A percentile compares a stretch with the other conserved stretches of the same genome.
Evolutionary conservation across 2,888 invertebrate species (phyloP).

Genomic region (Acrobasis repandana): DNA sequence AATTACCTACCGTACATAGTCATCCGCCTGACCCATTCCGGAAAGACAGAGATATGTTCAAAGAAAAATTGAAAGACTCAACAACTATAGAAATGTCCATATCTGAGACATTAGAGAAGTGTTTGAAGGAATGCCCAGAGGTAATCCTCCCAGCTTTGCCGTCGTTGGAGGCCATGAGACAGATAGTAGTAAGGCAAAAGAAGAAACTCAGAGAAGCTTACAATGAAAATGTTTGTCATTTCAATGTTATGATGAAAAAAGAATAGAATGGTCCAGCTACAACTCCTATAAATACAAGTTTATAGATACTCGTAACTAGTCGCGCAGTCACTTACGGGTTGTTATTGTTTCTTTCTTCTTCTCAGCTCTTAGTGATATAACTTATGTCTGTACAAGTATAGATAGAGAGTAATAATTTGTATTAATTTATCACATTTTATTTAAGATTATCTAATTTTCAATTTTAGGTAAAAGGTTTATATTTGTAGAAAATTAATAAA

Average conservation of each 20-base stretch:
- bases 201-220: background rate
- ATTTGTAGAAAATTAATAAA: too few relatives aligned
- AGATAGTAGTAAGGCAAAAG: background rate
- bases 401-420: too few relatives aligned
- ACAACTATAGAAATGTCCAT: background rate
- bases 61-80: background rate
- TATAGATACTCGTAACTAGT: too few relatives aligned
- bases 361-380: too few relatives aligned
- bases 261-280: background rate
- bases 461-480: too few relatives aligned
- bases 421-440: too few relatives aligned
- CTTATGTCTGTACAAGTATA: too few relatives aligned
- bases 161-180: background rate
- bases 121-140: background rate
- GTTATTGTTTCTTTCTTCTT: too few relatives aligned
- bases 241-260: background rate
- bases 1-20: background rate
- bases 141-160: background rate
- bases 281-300: too few relatives aligned
- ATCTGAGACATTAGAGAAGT: background rate
- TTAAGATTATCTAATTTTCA: too few relatives aligned
- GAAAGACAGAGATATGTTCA: background rate
- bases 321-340: too few relatives aligned
- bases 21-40: background rate
- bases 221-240: background rate